Conservation (phyloP, 2,888 invertebrate species). For the Teinopalpus imperialis region DNA sequence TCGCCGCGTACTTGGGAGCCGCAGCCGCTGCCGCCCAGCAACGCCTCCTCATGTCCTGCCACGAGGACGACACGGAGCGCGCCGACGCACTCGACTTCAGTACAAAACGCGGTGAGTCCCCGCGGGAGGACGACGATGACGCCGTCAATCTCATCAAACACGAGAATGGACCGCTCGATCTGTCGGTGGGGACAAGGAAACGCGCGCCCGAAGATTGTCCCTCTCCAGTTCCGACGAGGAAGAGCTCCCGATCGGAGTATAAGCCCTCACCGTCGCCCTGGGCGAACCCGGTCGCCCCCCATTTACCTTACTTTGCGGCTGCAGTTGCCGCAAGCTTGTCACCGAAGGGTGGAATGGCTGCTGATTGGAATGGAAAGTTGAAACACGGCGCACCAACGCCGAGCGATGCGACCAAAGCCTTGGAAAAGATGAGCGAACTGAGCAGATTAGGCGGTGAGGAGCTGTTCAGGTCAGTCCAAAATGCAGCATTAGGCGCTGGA, state of each 20-base stretch:
- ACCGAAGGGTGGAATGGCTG: constrained; percentile 85
- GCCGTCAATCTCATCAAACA: constrained; percentile 88
- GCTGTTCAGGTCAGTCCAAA: constrained; percentile 84
- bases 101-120: constrained; percentile 83
- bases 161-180: constrained; percentile 88
- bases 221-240: constrained; percentile 84
- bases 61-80: constrained; percentile 86
- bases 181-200: constrained; percentile 89
- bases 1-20: constrained; percentile 90
- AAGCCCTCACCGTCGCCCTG: constrained; percentile 88
- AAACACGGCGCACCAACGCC: constrained; percentile 86
- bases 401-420: constrained; percentile 92
- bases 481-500: constrained; percentile 74
- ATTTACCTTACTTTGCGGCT: constrained; percentile 90
- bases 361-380: constrained; percentile 90
- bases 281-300: constrained; percentile 89
- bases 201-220: constrained; percentile 85
- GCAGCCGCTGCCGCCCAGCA: constrained; percentile 89
- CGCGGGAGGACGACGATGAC: constrained; percentile 81
- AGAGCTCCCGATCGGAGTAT: constrained; percentile 86
- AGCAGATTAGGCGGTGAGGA: constrained; percentile 92
- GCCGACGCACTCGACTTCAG: constrained; percentile 89
- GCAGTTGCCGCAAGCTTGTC: constrained; percentile 89
- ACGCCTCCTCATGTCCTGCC: constrained; percentile 88
- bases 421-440: constrained; percentile 95